phyloP scores from a whole-genome alignment of 2,113 vertebrate species.

The Cyprinodon tularosa region DNA sequence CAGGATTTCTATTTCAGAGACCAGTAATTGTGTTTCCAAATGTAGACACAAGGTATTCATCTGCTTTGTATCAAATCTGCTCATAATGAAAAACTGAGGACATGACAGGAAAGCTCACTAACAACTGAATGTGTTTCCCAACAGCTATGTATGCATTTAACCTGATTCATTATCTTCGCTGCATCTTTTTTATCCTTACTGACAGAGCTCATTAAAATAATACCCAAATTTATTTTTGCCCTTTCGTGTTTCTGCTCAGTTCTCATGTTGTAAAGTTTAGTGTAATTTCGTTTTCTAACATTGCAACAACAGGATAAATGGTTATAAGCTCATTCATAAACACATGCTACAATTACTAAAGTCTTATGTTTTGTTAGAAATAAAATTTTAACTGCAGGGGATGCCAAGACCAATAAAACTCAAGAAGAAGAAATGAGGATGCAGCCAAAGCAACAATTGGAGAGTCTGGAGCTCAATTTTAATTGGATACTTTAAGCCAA shows the following conservation, averaged over 20 bases:
- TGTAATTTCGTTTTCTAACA: slow-evolving; percentile 17
- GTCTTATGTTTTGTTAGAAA: slow-evolving; percentile 42
- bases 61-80: slow-evolving; percentile 29
- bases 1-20: slow-evolving; percentile 32
- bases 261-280: slow-evolving; percentile 12
- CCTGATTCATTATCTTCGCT: slow-evolving; percentile 19
- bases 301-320: slow-evolving; percentile 46
- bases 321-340: slow-evolving; percentile 34
- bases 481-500: slow-evolving; percentile 36
- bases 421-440: slow-evolving; percentile 18
- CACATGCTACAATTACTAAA: slow-evolving; percentile 15
- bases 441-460: slow-evolving; percentile 45
- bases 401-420: slow-evolving; percentile 56
- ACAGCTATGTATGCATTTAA: slow-evolving; percentile 45
- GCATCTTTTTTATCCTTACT: not conserved
- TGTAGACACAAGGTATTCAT: slow-evolving; percentile 17
- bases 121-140: slow-evolving; percentile 48
- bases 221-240: slow-evolving; percentile 16
- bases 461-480: slow-evolving; percentile 34
- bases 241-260: slow-evolving; percentile 18
- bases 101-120: slow-evolving; percentile 10
- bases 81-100: slow-evolving; percentile 30
- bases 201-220: slow-evolving; percentile 16
- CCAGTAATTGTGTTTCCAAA: slow-evolving; percentile 33
- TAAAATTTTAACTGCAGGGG: slow-evolving; percentile 44